Percentiles rank a stretch among this genome's conserved stretches.
phyloP scores from a whole-genome alignment of 2,113 vertebrate species.

The Ictalurus punctatus region DNA sequence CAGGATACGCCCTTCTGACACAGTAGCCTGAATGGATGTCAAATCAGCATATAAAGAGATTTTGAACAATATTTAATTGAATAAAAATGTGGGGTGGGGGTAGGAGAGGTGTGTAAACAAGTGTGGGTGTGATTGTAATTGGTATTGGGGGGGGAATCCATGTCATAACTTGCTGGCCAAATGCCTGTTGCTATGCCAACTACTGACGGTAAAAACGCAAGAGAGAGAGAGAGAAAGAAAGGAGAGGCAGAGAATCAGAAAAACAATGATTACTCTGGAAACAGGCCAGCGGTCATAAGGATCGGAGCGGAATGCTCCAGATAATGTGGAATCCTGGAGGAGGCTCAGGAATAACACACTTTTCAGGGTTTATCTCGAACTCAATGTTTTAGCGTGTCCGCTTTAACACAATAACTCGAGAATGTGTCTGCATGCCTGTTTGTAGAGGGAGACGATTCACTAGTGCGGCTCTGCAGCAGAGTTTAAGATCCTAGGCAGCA shows the following conservation, averaged over 20 bases:
- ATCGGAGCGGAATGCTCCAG: constrained; percentile 55
- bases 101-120: background rate
- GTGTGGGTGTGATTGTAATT: background rate
- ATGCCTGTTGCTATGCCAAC: constrained; percentile 58
- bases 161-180: constrained; percentile 40
- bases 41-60: background rate
- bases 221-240: constrained; percentile 10
- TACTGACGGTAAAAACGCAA: constrained; percentile 11
- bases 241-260: constrained; percentile 32
- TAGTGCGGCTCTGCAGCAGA: constrained; percentile 68
- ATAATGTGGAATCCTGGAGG: constrained; percentile 57
- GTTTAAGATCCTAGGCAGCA: constrained; percentile 56
- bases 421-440: background rate
- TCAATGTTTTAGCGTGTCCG: constrained; percentile 53
- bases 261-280: constrained; percentile 24
- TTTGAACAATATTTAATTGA: background rate
- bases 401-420: constrained; percentile 29
- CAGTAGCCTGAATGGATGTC: constrained; percentile 3
- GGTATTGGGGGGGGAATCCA: background rate
- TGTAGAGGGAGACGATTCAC: background rate
- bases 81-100: background rate
- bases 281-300: constrained; percentile 48
- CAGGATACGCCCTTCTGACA: constrained; percentile 17
- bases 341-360: constrained; percentile 48
- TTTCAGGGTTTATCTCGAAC: constrained; percentile 61